A percentile compares a stretch with the other conserved stretches of the same genome.
Evolutionary conservation across 2,113 vertebrate genomes (phyloP).

Genomic region (Physeter macrocephalus): DNA sequence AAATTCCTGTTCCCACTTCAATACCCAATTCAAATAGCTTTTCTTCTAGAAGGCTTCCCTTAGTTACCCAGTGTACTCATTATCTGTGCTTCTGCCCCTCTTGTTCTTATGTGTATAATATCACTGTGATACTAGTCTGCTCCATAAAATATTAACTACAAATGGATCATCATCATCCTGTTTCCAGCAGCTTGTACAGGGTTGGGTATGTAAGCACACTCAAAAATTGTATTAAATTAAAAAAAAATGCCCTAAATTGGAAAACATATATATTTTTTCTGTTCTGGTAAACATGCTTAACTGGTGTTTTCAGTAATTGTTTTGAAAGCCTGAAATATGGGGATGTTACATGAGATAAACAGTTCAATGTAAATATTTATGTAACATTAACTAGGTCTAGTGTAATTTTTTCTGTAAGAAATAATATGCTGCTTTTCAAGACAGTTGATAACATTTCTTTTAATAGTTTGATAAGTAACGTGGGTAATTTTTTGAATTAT

Average conservation of each 20-base stretch:
- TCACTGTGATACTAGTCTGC: neutral
- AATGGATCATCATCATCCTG: neutral
- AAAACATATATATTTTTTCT: neutral
- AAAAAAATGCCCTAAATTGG: neutral
- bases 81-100: neutral
- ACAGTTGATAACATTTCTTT: neutral
- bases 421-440: neutral
- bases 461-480: conserved; percentile 23
- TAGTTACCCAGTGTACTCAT: neutral
- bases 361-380: conserved; percentile 5
- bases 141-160: neutral
- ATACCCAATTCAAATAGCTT: neutral
- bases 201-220: neutral
- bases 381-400: neutral
- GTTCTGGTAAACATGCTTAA: neutral
- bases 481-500: conserved; percentile 1
- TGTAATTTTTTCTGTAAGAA: conserved; percentile 15
- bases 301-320: conserved; percentile 7
- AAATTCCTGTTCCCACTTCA: neutral
- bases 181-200: neutral
- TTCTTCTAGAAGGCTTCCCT: neutral
- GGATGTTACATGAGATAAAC: neutral
- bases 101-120: neutral
- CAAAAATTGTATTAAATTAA: neutral
- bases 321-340: conserved; percentile 12